Evolutionary conservation across 2,113 vertebrate genomes (phyloP), one percentile per base, ranked within the genome.

Genomic region (Callionymus lyra): DNA sequence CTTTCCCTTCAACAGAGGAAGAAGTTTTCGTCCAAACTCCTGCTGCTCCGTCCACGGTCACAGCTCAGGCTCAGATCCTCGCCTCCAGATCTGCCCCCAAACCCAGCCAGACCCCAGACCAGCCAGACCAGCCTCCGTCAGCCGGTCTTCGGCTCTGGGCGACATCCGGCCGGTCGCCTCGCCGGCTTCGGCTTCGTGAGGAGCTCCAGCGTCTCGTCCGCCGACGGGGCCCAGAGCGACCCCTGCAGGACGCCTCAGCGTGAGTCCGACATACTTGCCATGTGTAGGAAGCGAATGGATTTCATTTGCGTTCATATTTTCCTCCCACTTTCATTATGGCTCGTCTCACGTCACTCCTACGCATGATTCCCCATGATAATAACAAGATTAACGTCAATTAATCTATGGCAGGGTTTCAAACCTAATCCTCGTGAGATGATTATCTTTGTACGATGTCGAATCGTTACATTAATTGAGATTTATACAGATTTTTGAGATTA

Each of bases 121-220:
- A 86, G 85, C 42, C 87, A 82, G 4, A 90, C 92, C 1, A 91
- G 91, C 36, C 90, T 98, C 34, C 91, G 94, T 1, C 87, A 91
- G 41, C 93, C 94, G 1, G 89, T 91, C 4, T 97, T 89, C 53
- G 90, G 87, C 12, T 92, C 92, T 53, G 90, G 87, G 0, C 86
- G 92, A 1, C 67, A 89, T 37, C 91, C 92, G 0, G 83, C 91
- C 0, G 83, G 90, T 12, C 94, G 94, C 17, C 79, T 96, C 63
- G 88, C 91, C 0, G 86, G 92, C 0, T 96, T 98, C 15, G 92
- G 94, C 38, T 98, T 97, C 9, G 87, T 97, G 53, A 82, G 93
- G 47, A 97, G 88, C 67, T 94, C 94, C 62, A 97, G 94, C 0
- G 86, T 92, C 27, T 93, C 94, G 3, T 95, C 93, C 0, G 84